A percentile compares a stretch with the other conserved stretches of the same genome.
phyloP scores from a whole-genome alignment of 1,140 invertebrate species.

The Ganaspis sp. region DNA sequence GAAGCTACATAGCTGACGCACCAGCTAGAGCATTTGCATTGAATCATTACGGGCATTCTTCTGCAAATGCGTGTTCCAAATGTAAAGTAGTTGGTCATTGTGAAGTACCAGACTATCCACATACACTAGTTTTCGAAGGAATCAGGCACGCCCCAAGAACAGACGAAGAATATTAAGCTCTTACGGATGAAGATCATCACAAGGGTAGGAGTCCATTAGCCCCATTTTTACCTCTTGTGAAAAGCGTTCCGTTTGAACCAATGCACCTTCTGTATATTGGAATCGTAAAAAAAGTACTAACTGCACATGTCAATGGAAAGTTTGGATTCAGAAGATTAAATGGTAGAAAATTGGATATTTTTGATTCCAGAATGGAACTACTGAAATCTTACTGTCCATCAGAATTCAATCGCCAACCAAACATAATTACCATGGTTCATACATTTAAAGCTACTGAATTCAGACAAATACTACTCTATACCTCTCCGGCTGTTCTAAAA shows the following conservation, averaged over 20 bases:
- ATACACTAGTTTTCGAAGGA: conserved; percentile 38
- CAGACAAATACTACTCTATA: not conserved
- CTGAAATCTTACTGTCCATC: not conserved
- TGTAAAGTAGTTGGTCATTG: conserved; percentile 42
- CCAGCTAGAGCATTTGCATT: conserved; percentile 48
- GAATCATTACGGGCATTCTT: conserved; percentile 32
- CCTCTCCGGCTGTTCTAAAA: not conserved
- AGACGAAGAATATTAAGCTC: conserved; percentile 38
- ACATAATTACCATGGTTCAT: not conserved
- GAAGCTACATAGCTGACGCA: conserved; percentile 50
- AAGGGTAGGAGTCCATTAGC: conserved; percentile 3
- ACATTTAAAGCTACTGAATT: not conserved
- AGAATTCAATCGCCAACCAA: not conserved
- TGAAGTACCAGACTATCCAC: conserved; percentile 26
- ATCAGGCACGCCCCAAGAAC: conserved; percentile 1
- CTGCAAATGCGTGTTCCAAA: conserved; percentile 44
- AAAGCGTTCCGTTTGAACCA: conserved; percentile 54
- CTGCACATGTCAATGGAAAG: not conserved
- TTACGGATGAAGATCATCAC: conserved; percentile 56
- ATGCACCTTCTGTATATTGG: conserved; percentile 66
- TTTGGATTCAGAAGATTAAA: not conserved
- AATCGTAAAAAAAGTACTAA: conserved; percentile 44
- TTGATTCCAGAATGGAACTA: not conserved
- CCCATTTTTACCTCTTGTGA: conserved; percentile 50
- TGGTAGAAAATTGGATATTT: not conserved